Conservation (phyloP, 2,888 invertebrate genomes). For the Amphiduros pacificus region DNA sequence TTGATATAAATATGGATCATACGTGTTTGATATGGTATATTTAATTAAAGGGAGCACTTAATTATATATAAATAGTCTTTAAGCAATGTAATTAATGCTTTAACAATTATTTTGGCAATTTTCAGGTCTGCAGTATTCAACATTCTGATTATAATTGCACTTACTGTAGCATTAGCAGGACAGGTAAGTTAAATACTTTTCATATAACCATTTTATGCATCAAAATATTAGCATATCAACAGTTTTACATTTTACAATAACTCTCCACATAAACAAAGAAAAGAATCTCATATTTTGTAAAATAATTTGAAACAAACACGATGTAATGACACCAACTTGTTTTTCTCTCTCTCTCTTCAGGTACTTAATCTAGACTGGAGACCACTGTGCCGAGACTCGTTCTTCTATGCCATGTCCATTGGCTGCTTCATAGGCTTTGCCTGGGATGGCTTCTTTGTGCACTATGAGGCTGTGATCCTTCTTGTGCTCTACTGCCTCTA, state of each 20-base stretch:
- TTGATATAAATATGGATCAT: no score
- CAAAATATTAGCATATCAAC: background rate
- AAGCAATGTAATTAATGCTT: background rate
- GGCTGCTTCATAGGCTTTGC: slow-evolving; percentile 34
- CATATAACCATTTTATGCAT: no score
- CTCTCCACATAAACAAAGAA: no score
- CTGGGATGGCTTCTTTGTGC: slow-evolving; percentile 33
- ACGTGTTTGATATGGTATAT: no score
- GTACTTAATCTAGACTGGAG: slow-evolving; percentile 37
- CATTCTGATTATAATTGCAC: slow-evolving; percentile 36
- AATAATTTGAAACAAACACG: no score
- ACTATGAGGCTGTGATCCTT: slow-evolving; percentile 33
- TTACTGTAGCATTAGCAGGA: slow-evolving; percentile 38
- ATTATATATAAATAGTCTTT: no score
- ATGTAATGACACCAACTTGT: no score
- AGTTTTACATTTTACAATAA: no score
- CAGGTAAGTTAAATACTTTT: slow-evolving; percentile 29
- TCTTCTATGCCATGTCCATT: slow-evolving; percentile 39
- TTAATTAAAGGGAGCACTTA: no score
- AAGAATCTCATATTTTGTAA: no score
- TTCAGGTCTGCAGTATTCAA: slow-evolving; percentile 42
- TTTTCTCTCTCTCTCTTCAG: no score
- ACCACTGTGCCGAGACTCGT: slow-evolving; percentile 33
- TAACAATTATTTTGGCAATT: slow-evolving; percentile 13
- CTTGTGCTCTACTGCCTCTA: slow-evolving; percentile 34